Percentiles rank a stretch among this genome's conserved stretches.
These are phyloP conservation scores for Tokudaia tokunoshimensis DNA, from an alignment of 2,797 vertebrate genomes.

Conservation along the genomic window DNA sequence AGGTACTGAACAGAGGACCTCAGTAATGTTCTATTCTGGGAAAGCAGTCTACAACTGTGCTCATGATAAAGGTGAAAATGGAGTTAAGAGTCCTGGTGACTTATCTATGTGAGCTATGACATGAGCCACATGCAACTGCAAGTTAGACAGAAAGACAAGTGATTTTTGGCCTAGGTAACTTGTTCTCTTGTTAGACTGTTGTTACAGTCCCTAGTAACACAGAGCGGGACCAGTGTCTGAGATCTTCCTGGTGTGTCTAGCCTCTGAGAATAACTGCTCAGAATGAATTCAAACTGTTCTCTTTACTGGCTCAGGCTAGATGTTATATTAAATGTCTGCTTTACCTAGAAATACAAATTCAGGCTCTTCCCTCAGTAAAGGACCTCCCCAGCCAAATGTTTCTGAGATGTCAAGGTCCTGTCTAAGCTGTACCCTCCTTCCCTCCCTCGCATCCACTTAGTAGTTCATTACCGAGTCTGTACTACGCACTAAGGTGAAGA, in stretches of 20 bases:
- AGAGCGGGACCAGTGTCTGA: neutral
- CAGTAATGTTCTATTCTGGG: constrained; percentile 20
- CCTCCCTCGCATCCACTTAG: neutral
- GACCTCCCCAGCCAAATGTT: constrained; percentile 17
- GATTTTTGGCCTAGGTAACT: neutral
- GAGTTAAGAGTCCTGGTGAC: neutral
- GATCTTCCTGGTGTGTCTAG: constrained; percentile 22
- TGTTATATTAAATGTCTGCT: constrained; percentile 24
- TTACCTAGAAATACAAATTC: constrained; percentile 37
- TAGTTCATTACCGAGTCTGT: neutral
- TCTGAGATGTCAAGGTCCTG: constrained; percentile 7
- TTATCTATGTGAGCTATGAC: neutral
- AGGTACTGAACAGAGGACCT: neutral
- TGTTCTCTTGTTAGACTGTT: constrained; percentile 9
- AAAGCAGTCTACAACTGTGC: constrained; percentile 24
- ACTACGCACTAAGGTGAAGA: neutral
- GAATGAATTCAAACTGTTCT: neutral
- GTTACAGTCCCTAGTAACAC: neutral
- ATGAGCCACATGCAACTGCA: neutral
- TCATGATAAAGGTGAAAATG: constrained; percentile 33
- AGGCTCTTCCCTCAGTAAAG: neutral
- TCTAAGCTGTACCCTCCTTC: neutral
- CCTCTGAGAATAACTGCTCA: neutral
- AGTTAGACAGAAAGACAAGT: constrained; percentile 10
- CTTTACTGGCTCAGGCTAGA: neutral